phyloP scores from a whole-genome alignment of 2,797 vertebrate species.

The Danio tinwini region DNA sequence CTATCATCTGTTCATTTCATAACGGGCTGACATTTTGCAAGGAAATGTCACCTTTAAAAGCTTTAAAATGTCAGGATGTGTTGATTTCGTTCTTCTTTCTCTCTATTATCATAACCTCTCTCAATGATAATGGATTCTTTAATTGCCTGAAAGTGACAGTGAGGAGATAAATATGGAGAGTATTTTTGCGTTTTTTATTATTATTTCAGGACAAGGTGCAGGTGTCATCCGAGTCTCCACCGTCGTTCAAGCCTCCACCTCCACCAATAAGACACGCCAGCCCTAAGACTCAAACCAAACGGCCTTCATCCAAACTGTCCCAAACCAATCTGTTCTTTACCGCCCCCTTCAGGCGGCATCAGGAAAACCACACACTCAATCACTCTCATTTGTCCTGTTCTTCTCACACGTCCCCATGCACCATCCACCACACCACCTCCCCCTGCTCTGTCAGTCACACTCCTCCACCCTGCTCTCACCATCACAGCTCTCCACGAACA shows the following conservation, averaged over 20 bases:
- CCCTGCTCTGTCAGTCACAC: constrained; percentile 52
- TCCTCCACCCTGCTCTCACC: constrained; percentile 49
- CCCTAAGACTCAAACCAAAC: constrained; percentile 70
- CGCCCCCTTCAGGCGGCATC: constrained; percentile 69
- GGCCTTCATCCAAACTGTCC: constrained; percentile 75
- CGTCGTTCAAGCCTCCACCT: constrained; percentile 73
- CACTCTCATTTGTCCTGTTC: constrained; percentile 42
- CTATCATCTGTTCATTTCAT: constrained; percentile 41
- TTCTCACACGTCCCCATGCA: constrained; percentile 43
- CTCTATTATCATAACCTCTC: constrained; percentile 26
- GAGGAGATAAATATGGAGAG: constrained; percentile 13
- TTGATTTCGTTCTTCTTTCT: constrained; percentile 9
- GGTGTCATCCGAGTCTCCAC: constrained; percentile 73
- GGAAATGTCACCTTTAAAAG: constrained; percentile 50
- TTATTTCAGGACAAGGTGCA: constrained; percentile 82
- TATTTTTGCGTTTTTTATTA: constrained; percentile 1
- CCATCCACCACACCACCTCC: constrained; percentile 56
- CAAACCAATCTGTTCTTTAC: constrained; percentile 79
- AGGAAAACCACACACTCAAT: constrained; percentile 64
- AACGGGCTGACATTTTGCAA: constrained; percentile 56
- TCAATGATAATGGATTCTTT: constrained; percentile 41
- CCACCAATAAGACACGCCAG: constrained; percentile 61
- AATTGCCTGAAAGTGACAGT: constrained; percentile 3
- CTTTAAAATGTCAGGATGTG: constrained; percentile 54
- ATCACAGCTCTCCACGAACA: constrained; percentile 52